phyloP scores from a whole-genome alignment of 2,113 vertebrate species.

The Guaruba guarouba region DNA sequence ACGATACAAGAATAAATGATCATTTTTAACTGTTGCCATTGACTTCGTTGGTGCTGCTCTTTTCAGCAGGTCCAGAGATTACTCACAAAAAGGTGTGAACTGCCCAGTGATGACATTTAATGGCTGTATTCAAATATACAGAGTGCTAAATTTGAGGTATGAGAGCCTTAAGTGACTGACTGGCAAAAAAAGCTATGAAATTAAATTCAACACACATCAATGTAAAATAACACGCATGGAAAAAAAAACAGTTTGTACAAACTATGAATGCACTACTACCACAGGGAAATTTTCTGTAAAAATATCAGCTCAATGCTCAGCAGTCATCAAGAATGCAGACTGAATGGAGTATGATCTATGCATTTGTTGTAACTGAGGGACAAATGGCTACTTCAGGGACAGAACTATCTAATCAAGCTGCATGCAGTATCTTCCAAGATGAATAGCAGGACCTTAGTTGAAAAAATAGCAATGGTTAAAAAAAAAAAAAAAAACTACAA shows the following conservation, averaged over 20 bases:
- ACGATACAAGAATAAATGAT: not conserved
- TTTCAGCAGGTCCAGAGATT: not conserved
- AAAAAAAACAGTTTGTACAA: not conserved
- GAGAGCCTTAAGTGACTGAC: not conserved
- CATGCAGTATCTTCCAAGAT: not conserved
- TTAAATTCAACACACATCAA: not conserved
- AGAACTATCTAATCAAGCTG: not conserved
- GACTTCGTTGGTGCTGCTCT: not conserved
- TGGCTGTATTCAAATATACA: not conserved
- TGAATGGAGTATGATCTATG: not conserved
- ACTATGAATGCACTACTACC: not conserved
- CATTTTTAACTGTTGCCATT: not conserved
- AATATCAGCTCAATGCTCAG: not conserved
- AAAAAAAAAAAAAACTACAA: not conserved
- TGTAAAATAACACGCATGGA: not conserved
- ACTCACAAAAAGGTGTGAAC: not conserved
- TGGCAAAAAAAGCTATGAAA: not conserved
- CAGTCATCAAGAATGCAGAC: not conserved
- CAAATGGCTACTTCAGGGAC: not conserved
- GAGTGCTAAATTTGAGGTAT: not conserved
- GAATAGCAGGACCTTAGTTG: not conserved
- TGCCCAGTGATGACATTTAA: not conserved
- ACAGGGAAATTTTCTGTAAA: not conserved
- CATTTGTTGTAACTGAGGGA: not conserved
- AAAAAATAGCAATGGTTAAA: not conserved